These are phyloP conservation scores for Leptothorax acervorum DNA, from an alignment of 2,888 invertebrate species.

Conservation along the genomic window DNA sequence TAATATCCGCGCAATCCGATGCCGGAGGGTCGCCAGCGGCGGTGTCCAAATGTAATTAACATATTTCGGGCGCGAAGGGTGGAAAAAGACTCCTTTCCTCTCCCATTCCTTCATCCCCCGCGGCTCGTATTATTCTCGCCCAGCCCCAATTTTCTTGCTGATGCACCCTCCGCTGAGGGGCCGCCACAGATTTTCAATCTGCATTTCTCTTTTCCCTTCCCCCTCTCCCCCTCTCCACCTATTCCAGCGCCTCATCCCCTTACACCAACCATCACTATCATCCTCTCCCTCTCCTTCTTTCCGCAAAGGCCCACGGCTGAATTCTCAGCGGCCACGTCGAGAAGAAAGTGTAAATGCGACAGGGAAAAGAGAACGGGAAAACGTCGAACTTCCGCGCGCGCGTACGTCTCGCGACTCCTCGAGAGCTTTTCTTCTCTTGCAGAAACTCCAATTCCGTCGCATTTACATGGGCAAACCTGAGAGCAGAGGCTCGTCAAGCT, in stretches of 20 bases:
- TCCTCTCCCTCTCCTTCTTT: not conserved
- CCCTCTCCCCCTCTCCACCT: constrained; percentile 14
- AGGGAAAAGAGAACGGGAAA: constrained; percentile 20
- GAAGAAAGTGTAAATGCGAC: constrained; percentile 51
- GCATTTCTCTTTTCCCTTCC: constrained; percentile 68
- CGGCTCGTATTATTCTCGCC: constrained; percentile 70
- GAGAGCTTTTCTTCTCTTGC: constrained; percentile 46
- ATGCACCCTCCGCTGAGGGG: constrained; percentile 70
- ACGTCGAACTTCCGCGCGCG: constrained; percentile 23
- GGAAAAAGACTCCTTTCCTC: constrained; percentile 63
- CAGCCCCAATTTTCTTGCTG: constrained; percentile 74
- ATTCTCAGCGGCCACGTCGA: constrained; percentile 56
- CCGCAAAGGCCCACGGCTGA: constrained; percentile 32
- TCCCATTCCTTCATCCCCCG: constrained; percentile 58
- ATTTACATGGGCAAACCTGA: constrained; percentile 53
- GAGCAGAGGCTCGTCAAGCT: constrained; percentile 40
- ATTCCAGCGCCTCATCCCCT: constrained; percentile 21
- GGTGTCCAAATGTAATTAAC: constrained; percentile 71
- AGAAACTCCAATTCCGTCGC: constrained; percentile 51
- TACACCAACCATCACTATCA: not conserved
- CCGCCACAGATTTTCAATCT: constrained; percentile 74
- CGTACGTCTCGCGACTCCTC: constrained; percentile 27
- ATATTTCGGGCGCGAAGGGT: constrained; percentile 66
- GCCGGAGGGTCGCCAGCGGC: constrained; percentile 60
- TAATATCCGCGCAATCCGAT: constrained; percentile 48